Base-by-base conservation (phyloP, 2,888 invertebrate species). In the Melanargia galathea region DNA sequence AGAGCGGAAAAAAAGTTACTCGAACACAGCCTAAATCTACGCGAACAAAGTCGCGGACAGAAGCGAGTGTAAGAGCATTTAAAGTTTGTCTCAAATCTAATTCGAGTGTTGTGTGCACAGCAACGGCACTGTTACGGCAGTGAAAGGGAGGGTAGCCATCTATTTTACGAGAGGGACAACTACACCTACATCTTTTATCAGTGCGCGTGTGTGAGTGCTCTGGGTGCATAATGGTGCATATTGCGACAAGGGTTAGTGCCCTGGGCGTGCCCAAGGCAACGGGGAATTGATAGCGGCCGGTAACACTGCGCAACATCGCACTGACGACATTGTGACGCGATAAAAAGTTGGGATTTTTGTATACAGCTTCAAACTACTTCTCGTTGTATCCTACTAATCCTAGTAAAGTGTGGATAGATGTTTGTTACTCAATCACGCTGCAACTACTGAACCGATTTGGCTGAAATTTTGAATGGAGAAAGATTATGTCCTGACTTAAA, bases 101-200 rank as follows among this genome's bases (percentile, higher is more conserved):
- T 68, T 71, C 67, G 70, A 78, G 73, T 72, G 71, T 68, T 70
- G 67, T 65, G 59, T 61, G 84, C 85, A 84, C 84, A 79, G 81
- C 74, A 84, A 72, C 70, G 82, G 81, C 81, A 75, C 81, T 74
- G 75, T 83, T 83, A 78, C 80, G 80, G 78, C 76, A 87, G 90
- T 89, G 90, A 90, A 90, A 90, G 90, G 89, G 84, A 86, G 87
- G 89, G 87, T 88, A 79, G 80, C 83, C 84, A 87, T 87, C 86
- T 86, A 83, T 86, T 86, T 82, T 80, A 82, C 78, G 80, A 79
- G 82, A 85, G 79, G 78, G 79, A 79, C 78, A 70, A 77, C 78
- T 78, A 80, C 80, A 80, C 74, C 75, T 72, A 72, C 73, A 75
- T 63, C 70, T 72, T 74, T 75, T 73, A 75, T 75, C 73, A 71